Evolutionary conservation across 2,113 vertebrate genomes (phyloP).

Genomic region (Lontra canadensis): DNA sequence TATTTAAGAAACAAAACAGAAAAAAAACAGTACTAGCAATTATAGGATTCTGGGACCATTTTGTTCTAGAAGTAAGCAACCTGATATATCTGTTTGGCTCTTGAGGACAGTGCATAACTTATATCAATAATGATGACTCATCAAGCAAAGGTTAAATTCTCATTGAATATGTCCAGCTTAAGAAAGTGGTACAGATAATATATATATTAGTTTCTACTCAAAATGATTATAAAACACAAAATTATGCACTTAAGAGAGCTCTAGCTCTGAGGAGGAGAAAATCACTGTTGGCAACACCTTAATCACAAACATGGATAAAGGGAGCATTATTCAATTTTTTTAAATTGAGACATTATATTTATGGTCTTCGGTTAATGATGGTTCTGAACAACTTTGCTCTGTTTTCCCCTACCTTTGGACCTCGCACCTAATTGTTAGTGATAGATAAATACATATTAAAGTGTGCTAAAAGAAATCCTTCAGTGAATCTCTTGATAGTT

Average conservation of each 20-base stretch:
- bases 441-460: not conserved
- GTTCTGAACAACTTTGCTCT: not conserved
- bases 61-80: not conserved
- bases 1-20: not conserved
- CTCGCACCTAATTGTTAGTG: not conserved
- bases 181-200: not conserved
- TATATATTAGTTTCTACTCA: not conserved
- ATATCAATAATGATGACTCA: not conserved
- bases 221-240: slow-evolving; percentile 18
- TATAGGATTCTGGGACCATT: not conserved
- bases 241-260: not conserved
- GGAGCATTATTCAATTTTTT: not conserved
- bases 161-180: not conserved
- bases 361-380: not conserved
- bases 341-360: not conserved
- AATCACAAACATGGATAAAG: not conserved
- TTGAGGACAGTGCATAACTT: not conserved
- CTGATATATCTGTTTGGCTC: not conserved
- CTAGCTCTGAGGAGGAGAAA: slow-evolving; percentile 1
- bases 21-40: not conserved
- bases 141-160: slow-evolving; percentile 38
- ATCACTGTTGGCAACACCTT: not conserved
- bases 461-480: not conserved
- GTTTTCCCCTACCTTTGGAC: slow-evolving; percentile 1
- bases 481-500: slow-evolving; percentile 27